phyloP scores from a whole-genome alignment of 2,113 vertebrate species.

The Monopterus albus region DNA sequence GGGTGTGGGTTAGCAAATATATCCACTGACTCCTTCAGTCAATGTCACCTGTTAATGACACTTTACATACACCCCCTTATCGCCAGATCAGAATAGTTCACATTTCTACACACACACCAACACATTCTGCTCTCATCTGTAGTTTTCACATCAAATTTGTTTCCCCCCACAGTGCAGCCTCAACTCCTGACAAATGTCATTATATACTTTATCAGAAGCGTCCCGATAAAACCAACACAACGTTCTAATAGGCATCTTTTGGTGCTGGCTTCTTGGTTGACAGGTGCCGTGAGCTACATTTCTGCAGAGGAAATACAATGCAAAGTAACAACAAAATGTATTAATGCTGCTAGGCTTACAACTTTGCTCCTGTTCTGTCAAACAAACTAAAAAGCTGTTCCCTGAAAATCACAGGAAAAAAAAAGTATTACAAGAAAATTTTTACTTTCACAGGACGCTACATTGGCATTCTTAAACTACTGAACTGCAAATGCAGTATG shows the following conservation, averaged over 20 bases:
- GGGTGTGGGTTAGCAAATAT: conserved; percentile 75
- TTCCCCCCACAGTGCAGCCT: conserved; percentile 25
- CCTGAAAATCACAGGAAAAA: conserved; percentile 40
- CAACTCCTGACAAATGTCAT: conserved; percentile 69
- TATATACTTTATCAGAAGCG: conserved; percentile 66
- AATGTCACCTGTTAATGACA: conserved; percentile 83
- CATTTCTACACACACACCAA: conserved; percentile 20
- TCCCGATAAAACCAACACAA: conserved; percentile 61
- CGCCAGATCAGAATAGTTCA: conserved; percentile 53
- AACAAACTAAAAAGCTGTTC: conserved; percentile 40
- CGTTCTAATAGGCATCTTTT: conserved; percentile 53
- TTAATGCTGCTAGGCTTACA: conserved; percentile 37
- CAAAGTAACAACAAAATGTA: conserved; percentile 45
- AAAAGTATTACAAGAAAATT: conserved; percentile 19
- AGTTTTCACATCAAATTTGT: conserved; percentile 49
- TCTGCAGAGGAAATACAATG: conserved; percentile 49
- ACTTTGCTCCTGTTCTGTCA: conserved; percentile 57
- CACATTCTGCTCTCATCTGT: conserved; percentile 36
- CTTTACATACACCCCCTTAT: conserved; percentile 71
- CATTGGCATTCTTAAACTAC: not conserved
- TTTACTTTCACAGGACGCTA: not conserved
- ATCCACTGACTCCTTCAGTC: conserved; percentile 80
- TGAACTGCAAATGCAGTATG: not conserved
- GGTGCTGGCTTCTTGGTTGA: conserved; percentile 44
- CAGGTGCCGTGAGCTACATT: conserved; percentile 57